phyloP scores from a whole-genome alignment of 1,140 invertebrate species.

The Cherax destructor region DNA sequence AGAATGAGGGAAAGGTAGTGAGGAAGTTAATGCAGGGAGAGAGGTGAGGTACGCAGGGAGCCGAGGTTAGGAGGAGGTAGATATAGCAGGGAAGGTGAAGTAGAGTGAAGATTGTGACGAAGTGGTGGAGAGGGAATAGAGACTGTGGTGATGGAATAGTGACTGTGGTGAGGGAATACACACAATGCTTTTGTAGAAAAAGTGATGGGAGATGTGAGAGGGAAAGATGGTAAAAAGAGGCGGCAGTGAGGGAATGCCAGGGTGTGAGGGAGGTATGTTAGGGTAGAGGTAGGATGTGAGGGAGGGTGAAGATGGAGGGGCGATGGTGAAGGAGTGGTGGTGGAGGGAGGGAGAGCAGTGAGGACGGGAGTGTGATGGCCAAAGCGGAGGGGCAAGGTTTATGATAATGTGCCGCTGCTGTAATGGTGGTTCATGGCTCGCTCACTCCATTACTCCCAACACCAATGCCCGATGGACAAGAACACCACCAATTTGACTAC shows the following conservation, averaged over 20 bases:
- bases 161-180: neutral
- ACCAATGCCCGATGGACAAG: neutral
- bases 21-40: neutral
- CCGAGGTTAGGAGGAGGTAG: neutral
- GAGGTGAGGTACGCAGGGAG: too few relatives aligned
- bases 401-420: neutral
- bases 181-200: too few relatives aligned
- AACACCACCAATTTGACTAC: neutral
- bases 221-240: neutral
- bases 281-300: neutral
- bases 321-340: neutral
- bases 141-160: too few relatives aligned
- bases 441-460: constrained; percentile 10
- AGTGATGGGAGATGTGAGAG: neutral
- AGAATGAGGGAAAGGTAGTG: neutral
- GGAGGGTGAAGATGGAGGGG: neutral
- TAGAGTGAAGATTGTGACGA: neutral
- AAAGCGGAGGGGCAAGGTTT: neutral
- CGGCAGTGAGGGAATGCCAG: constrained; percentile 1
- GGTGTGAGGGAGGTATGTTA: neutral
- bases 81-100: neutral
- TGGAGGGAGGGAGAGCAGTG: neutral
- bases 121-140: neutral
- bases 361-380: neutral
- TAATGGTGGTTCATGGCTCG: constrained; percentile 1